phyloP scores from a whole-genome alignment of 2,113 vertebrate genomes.

The Vidua macroura region DNA sequence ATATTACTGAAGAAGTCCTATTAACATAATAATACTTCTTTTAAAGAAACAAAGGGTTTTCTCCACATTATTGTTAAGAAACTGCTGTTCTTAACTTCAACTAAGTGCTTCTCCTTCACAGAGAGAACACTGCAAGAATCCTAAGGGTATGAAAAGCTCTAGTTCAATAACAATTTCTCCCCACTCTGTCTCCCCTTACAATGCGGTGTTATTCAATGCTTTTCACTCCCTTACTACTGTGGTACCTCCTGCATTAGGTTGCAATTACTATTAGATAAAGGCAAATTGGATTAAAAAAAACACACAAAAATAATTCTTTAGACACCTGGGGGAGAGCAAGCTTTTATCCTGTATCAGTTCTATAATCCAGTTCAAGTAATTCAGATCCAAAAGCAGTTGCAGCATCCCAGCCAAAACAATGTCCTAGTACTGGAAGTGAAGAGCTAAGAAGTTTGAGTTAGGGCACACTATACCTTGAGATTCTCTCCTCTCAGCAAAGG shows the following conservation, averaged over 20 bases:
- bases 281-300: background rate
- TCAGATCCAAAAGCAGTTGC: background rate
- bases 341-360: background rate
- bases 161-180: background rate
- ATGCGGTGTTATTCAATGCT: background rate
- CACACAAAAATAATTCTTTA: background rate
- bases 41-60: background rate
- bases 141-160: background rate
- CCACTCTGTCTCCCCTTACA: background rate
- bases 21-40: background rate
- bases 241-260: background rate
- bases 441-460: background rate
- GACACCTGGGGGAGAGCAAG: rapidly evolving
- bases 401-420: background rate
- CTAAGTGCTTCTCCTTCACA: background rate
- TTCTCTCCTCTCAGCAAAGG: background rate
- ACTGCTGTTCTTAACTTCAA: background rate
- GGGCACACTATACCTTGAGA: background rate
- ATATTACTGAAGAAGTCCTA: background rate
- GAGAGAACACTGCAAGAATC: background rate
- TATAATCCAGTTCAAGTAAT: background rate
- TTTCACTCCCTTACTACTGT: background rate
- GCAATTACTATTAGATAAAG: background rate
- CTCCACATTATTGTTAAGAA: background rate
- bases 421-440: background rate